Base-by-base conservation (phyloP, 2,888 invertebrate genomes). In the Allygus modestus region DNA sequence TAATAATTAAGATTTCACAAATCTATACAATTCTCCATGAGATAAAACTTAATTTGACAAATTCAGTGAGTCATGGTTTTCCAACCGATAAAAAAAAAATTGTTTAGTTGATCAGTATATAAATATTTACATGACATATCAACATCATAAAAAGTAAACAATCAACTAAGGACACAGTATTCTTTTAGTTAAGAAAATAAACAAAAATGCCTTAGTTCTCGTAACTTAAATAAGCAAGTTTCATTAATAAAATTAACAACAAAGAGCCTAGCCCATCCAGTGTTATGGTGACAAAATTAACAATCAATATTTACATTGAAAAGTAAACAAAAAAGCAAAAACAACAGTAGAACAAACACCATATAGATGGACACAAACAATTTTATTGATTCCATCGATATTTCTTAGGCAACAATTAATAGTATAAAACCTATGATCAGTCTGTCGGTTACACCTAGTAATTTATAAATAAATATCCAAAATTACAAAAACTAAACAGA, bases 401-500 rank as follows among this genome's bases (percentile, higher is more conserved):
- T 31, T 37, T 46, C 46, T 46, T 77, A 77, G 37, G 79, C 79
- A 79, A 79, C 51, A 79, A 79, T 51, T n/a, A 58, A 58, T 58
- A 79, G 79, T 79, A 79, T 79, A 79, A 79, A 79, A 79, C 51
- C 37, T 73, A 73, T 73, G n/a, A 33, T 79, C 79, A 79, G 79
- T 79, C 79, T 79, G 79, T 79, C 28, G 33, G 79, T 79, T 79
- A 33, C 79, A 79, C 37, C 58, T 79, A 79, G 79, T 79, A 79
- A 79, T 79, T 79, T 79, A 79, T 58, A 79, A 77, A 79, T 79
- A 79, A 77, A 77, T 77, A 77, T 77, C 37, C 75, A 77, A 77
- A 77, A 79, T 54, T 79, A 79, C 79, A 79, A 54, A 41, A 79
- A 77, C 73, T 77, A 46, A 77, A 77, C 23, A 51, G 77, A 77